Evolutionary conservation across 1,140 invertebrate genomes (phyloP).

Genomic region (Sarcophaga bullata): DNA sequence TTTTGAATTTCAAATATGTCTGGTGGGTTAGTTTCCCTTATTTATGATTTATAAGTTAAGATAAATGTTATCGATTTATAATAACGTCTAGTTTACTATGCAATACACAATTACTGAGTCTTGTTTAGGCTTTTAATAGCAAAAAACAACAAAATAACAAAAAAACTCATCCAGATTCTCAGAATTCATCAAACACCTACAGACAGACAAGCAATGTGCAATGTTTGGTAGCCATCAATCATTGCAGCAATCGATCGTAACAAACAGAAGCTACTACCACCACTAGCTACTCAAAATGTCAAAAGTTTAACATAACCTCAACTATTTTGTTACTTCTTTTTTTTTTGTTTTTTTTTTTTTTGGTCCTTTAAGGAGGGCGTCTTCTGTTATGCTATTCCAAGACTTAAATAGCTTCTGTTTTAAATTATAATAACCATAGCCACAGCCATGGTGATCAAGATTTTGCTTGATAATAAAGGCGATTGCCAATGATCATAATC

Average conservation of each 20-base stretch:
- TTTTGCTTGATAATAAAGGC: not conserved
- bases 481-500: not conserved
- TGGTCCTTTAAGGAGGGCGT: slow-evolving; percentile 2
- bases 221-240: not conserved
- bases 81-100: slow-evolving; percentile 10
- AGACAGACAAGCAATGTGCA: not conserved
- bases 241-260: slow-evolving; percentile 1
- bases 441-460: not conserved
- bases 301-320: not conserved
- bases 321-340: too few relatives aligned
- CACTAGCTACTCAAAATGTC: slow-evolving; percentile 16
- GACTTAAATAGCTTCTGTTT: slow-evolving; percentile 35
- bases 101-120: slow-evolving; percentile 17
- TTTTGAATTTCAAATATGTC: not conserved
- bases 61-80: slow-evolving; percentile 16
- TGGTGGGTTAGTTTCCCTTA: not conserved
- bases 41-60: slow-evolving; percentile 16
- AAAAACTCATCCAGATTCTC: not conserved
- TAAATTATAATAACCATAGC: slow-evolving; percentile 36
- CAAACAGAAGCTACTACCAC: slow-evolving; percentile 19
- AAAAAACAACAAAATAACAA: not conserved
- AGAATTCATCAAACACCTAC: not conserved
- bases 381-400: slow-evolving; percentile 6
- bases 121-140: not conserved
- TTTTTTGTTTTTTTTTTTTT: too few relatives aligned